These are phyloP conservation scores for Crotalus horridus DNA, from an alignment of 2,113 vertebrate genomes.

Conservation along the genomic window DNA sequence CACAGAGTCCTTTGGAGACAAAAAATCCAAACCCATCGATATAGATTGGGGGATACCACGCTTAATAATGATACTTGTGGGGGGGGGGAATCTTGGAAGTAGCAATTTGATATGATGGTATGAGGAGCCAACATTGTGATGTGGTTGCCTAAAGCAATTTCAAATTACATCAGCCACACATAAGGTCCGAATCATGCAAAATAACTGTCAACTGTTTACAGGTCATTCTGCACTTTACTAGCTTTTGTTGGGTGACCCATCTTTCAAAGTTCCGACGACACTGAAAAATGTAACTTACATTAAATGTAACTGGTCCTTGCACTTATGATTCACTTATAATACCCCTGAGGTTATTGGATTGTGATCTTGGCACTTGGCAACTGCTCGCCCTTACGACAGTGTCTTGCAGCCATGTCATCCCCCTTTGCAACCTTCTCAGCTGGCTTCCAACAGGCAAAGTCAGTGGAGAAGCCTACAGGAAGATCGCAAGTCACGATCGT, in stretches of 20 bases:
- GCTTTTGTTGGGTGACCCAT: neutral
- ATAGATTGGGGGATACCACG: neutral
- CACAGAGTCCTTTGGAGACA: neutral
- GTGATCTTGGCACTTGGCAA: neutral
- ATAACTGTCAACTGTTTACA: neutral
- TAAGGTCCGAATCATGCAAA: neutral
- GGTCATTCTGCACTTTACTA: neutral
- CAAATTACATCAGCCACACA: neutral
- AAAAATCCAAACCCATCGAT: neutral
- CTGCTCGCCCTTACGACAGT: neutral
- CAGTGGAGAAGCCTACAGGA: neutral
- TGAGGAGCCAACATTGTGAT: neutral
- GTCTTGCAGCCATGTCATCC: neutral
- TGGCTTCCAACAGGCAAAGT: neutral
- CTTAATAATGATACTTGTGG: neutral
- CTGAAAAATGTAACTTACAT: neutral
- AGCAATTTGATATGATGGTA: neutral
- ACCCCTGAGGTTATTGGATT: neutral
- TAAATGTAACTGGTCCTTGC: neutral
- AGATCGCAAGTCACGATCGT: neutral
- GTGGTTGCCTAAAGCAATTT: neutral
- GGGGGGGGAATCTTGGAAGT: rapidly evolving
- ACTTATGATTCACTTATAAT: neutral
- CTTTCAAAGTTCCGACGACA: neutral
- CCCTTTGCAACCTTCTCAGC: neutral